Evolutionary conservation across 2,797 vertebrate species (phyloP).

Genomic region (Pangasius larnaudii): DNA sequence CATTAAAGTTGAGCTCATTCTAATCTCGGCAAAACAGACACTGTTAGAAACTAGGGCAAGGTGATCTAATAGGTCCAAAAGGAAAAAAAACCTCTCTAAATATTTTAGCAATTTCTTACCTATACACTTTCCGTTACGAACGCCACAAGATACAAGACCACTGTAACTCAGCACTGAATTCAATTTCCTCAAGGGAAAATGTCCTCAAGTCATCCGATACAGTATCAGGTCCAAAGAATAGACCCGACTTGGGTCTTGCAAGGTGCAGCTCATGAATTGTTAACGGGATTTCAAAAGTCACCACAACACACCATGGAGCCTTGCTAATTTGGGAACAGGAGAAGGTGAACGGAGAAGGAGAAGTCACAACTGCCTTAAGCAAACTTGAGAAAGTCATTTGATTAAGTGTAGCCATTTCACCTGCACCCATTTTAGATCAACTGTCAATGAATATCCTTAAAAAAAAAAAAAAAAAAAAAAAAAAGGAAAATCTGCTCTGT

Average conservation of each 20-base stretch:
- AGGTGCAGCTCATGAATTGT: slow-evolving; percentile 40
- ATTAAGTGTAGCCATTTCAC: background rate
- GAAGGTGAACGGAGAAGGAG: slow-evolving; percentile 25
- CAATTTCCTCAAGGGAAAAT: slow-evolving; percentile 62
- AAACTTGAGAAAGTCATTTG: slow-evolving; percentile 22
- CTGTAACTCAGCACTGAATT: slow-evolving; percentile 62
- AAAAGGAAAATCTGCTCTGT: background rate
- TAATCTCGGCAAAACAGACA: background rate
- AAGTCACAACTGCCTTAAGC: background rate
- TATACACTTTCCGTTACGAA: slow-evolving; percentile 47
- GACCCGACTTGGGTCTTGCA: slow-evolving; percentile 40
- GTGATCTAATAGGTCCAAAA: background rate
- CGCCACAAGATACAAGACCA: slow-evolving; percentile 49
- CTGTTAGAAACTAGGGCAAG: background rate
- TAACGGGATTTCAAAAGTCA: slow-evolving; percentile 26
- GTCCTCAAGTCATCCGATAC: slow-evolving; percentile 64
- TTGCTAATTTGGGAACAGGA: slow-evolving; percentile 35
- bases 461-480: too few relatives aligned
- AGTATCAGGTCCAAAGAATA: slow-evolving; percentile 61
- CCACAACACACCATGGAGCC: background rate
- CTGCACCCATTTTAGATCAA: background rate
- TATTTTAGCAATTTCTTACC: slow-evolving; percentile 46
- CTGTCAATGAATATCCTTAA: background rate
- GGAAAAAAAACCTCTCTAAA: slow-evolving; percentile 28
- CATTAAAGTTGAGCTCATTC: background rate